Base-by-base conservation (phyloP, 1,140 invertebrate genomes). In the Sweltsa coloradensis region DNA sequence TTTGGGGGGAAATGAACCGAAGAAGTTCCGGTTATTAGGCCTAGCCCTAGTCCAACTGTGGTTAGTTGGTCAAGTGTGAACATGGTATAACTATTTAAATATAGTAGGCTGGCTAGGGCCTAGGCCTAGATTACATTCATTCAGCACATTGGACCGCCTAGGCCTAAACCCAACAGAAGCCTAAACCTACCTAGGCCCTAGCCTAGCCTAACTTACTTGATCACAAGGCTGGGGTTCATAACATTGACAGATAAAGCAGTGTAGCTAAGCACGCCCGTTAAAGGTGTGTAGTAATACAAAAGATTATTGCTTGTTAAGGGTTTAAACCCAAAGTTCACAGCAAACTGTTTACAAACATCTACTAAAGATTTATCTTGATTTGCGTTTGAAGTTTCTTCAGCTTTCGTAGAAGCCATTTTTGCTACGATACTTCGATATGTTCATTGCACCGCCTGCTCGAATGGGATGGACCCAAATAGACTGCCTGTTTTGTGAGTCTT, bases 211-310 rank as follows among this genome's bases (percentile, higher is more conserved):
- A 54, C 51, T 61, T 67, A 75, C 70, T 72, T 74, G 14, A 72
- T 57, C 6, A 76, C 59, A 31, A 79, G 63, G 34, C 64, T 65
- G 0, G 79, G 79, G 55, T 80, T 79, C 76, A 80, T 79, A 37
- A 81, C 74, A 60, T 79, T 79, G 22, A 80, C 60, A 26, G 76
- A 75, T 5, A 81, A 61, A 19, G 72, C 70, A 13, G 68, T 72
- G 53, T 79, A 79, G 29, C 72, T 76, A 13, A 66, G 61, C 11
- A 71, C 65, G n/a, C 78, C 76, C 51, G 73, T 66, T 5, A 73
- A 56, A 4, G 78, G 79, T 45, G 69, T 65, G 58, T 81, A 81
- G 53, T 78, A 75, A 59, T 71, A 74, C 3, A 71, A 64, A 39
- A 81, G 54, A 53, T 71, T 79, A 23, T 74, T 66, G 54, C 64